Conservation (phyloP, 92 coral and sea anemone species). For the Phymanthus crucifer region DNA sequence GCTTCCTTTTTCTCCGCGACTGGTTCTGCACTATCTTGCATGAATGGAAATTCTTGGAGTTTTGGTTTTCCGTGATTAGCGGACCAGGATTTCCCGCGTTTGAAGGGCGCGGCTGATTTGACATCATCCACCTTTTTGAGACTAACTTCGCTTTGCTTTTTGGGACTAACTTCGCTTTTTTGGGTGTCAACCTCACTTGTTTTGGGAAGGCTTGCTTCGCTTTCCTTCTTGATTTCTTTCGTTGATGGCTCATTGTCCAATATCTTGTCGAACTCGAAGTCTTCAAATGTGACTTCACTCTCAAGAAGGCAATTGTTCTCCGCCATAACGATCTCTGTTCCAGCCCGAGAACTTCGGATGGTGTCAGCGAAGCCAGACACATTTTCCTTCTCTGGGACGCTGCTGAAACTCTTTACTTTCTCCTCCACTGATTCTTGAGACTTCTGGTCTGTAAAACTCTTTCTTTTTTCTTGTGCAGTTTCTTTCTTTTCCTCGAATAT, state of each 20-base stretch:
- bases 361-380: not conserved
- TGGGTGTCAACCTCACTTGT: too few relatives aligned
- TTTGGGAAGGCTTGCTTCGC: not conserved
- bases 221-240: not conserved
- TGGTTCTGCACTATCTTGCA: conserved; percentile 2
- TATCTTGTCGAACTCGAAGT: conserved; percentile 1
- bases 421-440: conserved; percentile 3
- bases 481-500: conserved; percentile 4
- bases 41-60: conserved; percentile 14
- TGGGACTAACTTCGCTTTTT: not conserved
- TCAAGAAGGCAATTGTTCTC: not conserved
- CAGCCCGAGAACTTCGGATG: not conserved
- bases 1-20: conserved; percentile 2
- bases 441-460: not conserved
- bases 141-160: not conserved
- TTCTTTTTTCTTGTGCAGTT: not conserved
- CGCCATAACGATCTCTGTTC: not conserved
- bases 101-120: conserved; percentile 15
- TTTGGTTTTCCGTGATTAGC: conserved; percentile 10
- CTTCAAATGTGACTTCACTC: not conserved
- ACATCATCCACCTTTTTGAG: not conserved
- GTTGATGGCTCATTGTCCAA: not conserved
- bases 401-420: not conserved
- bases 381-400: not conserved
- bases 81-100: conserved; percentile 48